A percentile compares a stretch with the other conserved stretches of the same genome.
Conservation (phyloP, 1,140 invertebrate genomes). For the Drosophila funebris region DNA sequence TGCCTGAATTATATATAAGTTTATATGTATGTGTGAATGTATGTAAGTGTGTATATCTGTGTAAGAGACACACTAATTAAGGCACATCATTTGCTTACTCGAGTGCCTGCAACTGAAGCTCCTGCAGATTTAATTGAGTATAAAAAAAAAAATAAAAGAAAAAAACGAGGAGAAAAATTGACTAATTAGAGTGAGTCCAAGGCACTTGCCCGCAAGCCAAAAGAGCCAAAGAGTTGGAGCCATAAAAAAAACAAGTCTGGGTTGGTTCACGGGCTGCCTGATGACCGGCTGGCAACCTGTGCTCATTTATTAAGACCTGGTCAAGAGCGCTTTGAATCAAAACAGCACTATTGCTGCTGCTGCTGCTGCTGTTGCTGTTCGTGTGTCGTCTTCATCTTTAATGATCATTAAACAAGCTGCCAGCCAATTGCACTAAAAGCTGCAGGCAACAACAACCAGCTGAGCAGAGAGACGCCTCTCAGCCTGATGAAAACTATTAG, state of each 20-base stretch:
- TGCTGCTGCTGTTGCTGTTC: constrained; percentile 17
- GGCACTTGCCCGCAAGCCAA: constrained; percentile 64
- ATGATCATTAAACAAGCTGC: constrained; percentile 79
- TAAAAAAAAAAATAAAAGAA: constrained; percentile 45
- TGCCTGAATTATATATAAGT: constrained; percentile 8
- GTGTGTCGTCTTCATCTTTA: constrained; percentile 78
- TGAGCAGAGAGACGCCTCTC: constrained; percentile 28
- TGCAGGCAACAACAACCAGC: constrained; percentile 47
- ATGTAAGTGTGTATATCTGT: constrained; percentile 33
- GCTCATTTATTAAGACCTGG: constrained; percentile 79
- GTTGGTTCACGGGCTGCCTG: neutral
- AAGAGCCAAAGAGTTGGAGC: constrained; percentile 43
- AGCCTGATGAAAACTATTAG: constrained; percentile 78
- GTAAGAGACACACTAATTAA: constrained; percentile 67
- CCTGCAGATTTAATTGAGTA: constrained; percentile 77
- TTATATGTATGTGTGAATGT: neutral
- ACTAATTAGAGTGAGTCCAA: constrained; percentile 80
- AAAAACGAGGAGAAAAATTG: constrained; percentile 58
- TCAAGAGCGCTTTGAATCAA: constrained; percentile 80
- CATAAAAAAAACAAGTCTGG: constrained; percentile 70
- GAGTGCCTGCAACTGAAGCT: constrained; percentile 54
- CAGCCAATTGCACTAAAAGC: constrained; percentile 81
- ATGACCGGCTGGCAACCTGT: constrained; percentile 55
- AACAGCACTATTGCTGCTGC: constrained; percentile 42
- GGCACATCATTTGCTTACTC: constrained; percentile 81